Base-by-base conservation (phyloP, 92 coral and sea anemone genomes). In the Heteractis magnifica region DNA sequence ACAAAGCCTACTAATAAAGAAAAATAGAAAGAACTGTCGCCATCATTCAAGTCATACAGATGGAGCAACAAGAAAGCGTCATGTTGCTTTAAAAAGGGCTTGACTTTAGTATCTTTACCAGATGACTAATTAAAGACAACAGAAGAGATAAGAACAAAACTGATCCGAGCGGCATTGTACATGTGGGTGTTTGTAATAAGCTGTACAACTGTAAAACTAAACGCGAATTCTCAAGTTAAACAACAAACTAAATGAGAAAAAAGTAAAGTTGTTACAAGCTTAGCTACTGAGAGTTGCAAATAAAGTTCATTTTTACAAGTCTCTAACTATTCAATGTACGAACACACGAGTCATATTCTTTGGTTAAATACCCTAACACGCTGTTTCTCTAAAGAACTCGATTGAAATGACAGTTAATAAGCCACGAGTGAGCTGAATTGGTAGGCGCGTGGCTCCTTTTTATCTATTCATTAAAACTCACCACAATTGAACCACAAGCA, bases 381-480 rank as follows among this genome's bases (percentile, higher is more conserved):
- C 48, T 26, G 49, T 26, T 68, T 13, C 14, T 68, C 23, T 23
- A 68, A 26, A 68, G 10, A 68, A 68, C 70, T 62, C 9, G 3
- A 59, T 19, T 18, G 5, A 10, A 68, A n/a, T 68, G 10, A 68
- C 73, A 68, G 23, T 26, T 26, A 26, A 26, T 68, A 21, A 26
- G 73, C 73, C 73, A 68, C 73, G 73, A 68, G 73, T 12, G 49
- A 68, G 73, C 44, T 20, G 10, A 21, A 68, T 21, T 59, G 5
- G 73, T 68, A 19, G 23, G 44, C 20, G 73, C 73, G 73, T 68
- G 73, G 73, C 73, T 68, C 49, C 44, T 34, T 68, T 26, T 68
- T 68, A 26, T 68, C 73, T 41, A n/a, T 23, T 68, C 73, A 68
- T 23, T 68, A 21, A 68, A 23, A 6, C 73, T 68, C 13, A 68